Evolutionary conservation across 92 coral and sea anemone species (phyloP).

Genomic region (Pocillopora meandrina): DNA sequence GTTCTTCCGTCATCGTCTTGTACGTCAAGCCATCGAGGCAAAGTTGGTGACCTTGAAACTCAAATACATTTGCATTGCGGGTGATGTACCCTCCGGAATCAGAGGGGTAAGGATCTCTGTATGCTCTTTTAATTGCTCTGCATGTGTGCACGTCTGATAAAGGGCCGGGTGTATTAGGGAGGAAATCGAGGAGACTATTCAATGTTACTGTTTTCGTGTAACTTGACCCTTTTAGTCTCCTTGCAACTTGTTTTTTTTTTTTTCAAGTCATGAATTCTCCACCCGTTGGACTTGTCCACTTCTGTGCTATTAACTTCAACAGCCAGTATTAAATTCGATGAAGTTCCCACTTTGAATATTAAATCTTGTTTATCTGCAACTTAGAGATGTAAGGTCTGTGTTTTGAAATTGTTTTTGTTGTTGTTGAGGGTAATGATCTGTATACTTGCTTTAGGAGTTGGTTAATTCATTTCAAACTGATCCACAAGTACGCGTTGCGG

Average conservation of each 20-base stretch:
- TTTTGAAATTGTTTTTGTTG: too few species aligned
- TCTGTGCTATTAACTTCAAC: too few species aligned
- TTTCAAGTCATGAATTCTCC: too few species aligned
- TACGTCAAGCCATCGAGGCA: slow-evolving; percentile 74
- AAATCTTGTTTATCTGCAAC: too few species aligned
- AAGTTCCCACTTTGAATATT: too few species aligned
- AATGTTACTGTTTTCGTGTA: too few species aligned
- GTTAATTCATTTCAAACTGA: slow-evolving; percentile 88
- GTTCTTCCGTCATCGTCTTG: slow-evolving; percentile 84
- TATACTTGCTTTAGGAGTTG: slow-evolving; percentile 44
- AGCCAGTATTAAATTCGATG: too few species aligned
- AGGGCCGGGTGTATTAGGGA: background rate
- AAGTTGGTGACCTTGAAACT: slow-evolving; percentile 66
- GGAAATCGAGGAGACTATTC: too few species aligned
- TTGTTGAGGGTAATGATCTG: background rate
- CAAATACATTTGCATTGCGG: slow-evolving; percentile 88
- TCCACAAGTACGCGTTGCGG: slow-evolving; percentile 76
- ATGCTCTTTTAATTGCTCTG: background rate
- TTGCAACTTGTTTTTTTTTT: too few species aligned
- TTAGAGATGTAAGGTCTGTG: too few species aligned
- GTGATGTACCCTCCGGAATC: slow-evolving; percentile 80
- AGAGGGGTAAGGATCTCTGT: slow-evolving; percentile 70
- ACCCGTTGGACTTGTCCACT: too few species aligned
- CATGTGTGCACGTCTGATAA: background rate
- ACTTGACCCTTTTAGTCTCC: too few species aligned